Evolutionary conservation across 2,113 vertebrate species (phyloP), one percentile per base, ranked within the genome.

Genomic region (Cyanistes caeruleus): DNA sequence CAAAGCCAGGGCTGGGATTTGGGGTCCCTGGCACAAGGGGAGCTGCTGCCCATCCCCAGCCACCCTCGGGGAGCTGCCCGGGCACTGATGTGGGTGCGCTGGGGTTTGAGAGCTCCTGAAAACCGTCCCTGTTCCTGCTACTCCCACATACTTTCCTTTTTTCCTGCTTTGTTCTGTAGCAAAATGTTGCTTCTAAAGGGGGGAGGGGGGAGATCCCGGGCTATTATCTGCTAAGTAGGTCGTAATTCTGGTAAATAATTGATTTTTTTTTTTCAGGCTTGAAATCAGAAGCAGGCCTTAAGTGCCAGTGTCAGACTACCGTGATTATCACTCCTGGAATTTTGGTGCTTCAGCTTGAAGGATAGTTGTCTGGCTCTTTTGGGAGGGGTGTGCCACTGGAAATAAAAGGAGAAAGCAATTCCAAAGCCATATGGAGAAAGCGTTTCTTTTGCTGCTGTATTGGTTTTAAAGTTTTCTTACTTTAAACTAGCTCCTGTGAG

Each of bases 181-280:
- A 85, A 80, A 93, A 65, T 22, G 18, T 62, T 88, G n/a, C 85
- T 69, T 76, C 28, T 43, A 35, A 75, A 75, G 18, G 46, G 20
- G 68, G 39, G 44, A 69, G 79, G 70, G 63, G 73, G 79, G 53
- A 62, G 72, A 85, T 88, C 58, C 70, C 83, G 59, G 83, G 70
- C 90, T 93, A 76, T 93, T 93, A 83, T 88, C 95, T 92, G 30
- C 64, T 78, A 94, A 96, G 89, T 92, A 89, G 92, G 76, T 87
- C 4, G 4, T 92, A 90, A 88, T 87, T 93, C 77, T 92, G 85
- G 82, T 96, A 93, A 96, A 94, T 94, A 93, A 96, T 93, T 82
- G 80, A 90, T 92, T 48, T 92, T 77, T 16, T 52, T 84, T 94
- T 65, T 87, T 41, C 81, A 90, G 33, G 30, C 51, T 84, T 78